Conservation (phyloP, 2,888 invertebrate species). For the Omphaloscelis lunosa region DNA sequence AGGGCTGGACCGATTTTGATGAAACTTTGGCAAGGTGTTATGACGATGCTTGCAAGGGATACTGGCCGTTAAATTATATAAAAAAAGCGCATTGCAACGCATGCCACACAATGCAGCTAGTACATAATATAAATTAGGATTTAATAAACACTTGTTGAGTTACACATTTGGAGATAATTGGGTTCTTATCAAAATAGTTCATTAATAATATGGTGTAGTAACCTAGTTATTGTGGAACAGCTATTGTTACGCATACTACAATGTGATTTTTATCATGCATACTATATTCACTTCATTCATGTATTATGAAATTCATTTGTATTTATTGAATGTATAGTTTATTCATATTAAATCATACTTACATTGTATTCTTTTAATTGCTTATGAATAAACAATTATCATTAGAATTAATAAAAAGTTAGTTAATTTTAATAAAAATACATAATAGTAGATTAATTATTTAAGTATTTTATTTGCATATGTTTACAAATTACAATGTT, state of each 20-base stretch:
- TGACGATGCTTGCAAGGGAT: too few species aligned
- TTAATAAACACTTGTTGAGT: background rate
- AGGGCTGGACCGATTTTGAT: too few species aligned
- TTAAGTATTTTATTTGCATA: background rate
- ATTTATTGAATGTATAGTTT: slow-evolving; percentile 11
- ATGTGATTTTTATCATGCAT: slow-evolving; percentile 36
- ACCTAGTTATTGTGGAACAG: slow-evolving; percentile 24
- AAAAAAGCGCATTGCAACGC: too few species aligned
- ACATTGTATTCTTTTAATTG: background rate
- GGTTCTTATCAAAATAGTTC: slow-evolving; percentile 20
- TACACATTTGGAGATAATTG: slow-evolving; percentile 12
- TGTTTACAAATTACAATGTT: background rate
- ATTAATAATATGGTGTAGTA: slow-evolving; percentile 13
- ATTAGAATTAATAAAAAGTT: background rate
- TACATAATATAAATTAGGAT: too few species aligned
- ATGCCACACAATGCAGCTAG: too few species aligned
- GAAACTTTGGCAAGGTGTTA: too few species aligned
- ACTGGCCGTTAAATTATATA: too few species aligned
- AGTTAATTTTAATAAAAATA: background rate
- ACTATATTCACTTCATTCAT: slow-evolving; percentile 9
- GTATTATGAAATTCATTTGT: slow-evolving; percentile 28
- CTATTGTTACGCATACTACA: slow-evolving; percentile 12
- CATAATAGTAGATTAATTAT: background rate
- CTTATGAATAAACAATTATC: background rate
- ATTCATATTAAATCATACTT: background rate